Percentiles rank a stretch among this genome's conserved stretches.
phyloP scores from a whole-genome alignment of 2,797 vertebrate genomes.

The Pangasius larnaudii region DNA sequence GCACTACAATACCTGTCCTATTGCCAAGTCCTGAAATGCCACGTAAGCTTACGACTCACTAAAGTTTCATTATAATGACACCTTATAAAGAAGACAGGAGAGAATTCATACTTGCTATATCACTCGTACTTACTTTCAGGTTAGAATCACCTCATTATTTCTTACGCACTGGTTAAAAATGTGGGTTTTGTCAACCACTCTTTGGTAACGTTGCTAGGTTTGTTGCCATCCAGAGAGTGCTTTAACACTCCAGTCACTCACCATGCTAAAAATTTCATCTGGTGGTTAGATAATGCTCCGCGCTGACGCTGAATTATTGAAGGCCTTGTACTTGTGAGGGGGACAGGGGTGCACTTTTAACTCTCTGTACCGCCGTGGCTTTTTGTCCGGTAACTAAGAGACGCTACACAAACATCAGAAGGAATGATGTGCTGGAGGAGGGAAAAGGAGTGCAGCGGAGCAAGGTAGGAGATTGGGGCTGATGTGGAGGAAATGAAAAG shows the following conservation, averaged over 20 bases:
- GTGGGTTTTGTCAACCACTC: background rate
- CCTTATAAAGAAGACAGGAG: background rate
- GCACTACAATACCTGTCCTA: conserved; percentile 15
- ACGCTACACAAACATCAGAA: conserved; percentile 77
- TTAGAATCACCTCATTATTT: conserved; percentile 18
- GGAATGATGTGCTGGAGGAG: conserved; percentile 76
- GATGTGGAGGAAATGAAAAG: conserved; percentile 67
- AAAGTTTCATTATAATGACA: conserved; percentile 15
- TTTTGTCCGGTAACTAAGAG: conserved; percentile 79
- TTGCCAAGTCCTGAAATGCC: conserved; percentile 13
- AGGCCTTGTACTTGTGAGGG: conserved; percentile 75
- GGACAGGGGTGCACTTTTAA: conserved; percentile 78
- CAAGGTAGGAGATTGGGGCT: conserved; percentile 37
- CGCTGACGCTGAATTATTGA: conserved; percentile 80
- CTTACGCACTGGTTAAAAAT: background rate
- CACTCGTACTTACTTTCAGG: background rate
- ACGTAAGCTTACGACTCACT: background rate
- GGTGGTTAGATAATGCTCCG: conserved; percentile 80
- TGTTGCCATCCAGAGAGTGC: conserved; percentile 67
- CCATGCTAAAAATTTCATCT: conserved; percentile 74
- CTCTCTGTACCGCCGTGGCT: conserved; percentile 68
- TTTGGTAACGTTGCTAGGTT: conserved; percentile 55
- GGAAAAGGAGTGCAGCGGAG: conserved; percentile 60
- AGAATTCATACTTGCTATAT: background rate
- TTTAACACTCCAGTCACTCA: conserved; percentile 67